A percentile compares a stretch with the other conserved stretches of the same genome.
phyloP scores from a whole-genome alignment of 2,113 vertebrate genomes.

The Genyomyrus donnyi region DNA sequence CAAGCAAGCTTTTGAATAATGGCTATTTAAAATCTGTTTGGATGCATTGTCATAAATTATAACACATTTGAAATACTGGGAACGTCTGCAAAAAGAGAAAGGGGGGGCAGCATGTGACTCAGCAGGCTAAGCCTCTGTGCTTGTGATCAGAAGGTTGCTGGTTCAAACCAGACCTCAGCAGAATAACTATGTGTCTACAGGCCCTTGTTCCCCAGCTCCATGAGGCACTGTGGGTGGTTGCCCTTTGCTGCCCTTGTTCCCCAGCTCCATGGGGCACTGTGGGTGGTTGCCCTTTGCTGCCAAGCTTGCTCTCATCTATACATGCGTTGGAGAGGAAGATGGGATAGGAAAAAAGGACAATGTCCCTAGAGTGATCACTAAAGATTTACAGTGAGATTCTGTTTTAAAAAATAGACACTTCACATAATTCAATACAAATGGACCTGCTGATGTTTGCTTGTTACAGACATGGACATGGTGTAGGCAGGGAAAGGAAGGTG shows the following conservation, averaged over 20 bases:
- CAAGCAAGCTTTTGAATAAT: neutral
- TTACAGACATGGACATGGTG: no score
- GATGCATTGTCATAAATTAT: no score
- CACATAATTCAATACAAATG: neutral
- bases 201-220: neutral
- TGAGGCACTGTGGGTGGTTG: no score
- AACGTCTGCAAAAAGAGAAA: no score
- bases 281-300: no score
- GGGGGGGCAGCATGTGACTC: neutral
- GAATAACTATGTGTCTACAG: no score
- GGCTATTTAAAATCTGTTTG: neutral
- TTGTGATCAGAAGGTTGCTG: no score
- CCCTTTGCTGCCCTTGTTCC: neutral
- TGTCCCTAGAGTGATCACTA: neutral
- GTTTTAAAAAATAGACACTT: neutral
- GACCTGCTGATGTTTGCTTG: neutral
- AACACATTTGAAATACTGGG: no score
- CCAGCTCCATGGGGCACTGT: neutral
- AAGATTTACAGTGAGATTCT: neutral
- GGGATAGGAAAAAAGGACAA: neutral
- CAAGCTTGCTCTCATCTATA: no score
- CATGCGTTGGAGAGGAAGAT: neutral
- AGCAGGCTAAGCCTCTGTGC: neutral
- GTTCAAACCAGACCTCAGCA: no score
- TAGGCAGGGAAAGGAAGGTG: no score